phyloP scores from a whole-genome alignment of 35 echinoderm and acorn worm species.

The Ophiothrix spiculata region DNA sequence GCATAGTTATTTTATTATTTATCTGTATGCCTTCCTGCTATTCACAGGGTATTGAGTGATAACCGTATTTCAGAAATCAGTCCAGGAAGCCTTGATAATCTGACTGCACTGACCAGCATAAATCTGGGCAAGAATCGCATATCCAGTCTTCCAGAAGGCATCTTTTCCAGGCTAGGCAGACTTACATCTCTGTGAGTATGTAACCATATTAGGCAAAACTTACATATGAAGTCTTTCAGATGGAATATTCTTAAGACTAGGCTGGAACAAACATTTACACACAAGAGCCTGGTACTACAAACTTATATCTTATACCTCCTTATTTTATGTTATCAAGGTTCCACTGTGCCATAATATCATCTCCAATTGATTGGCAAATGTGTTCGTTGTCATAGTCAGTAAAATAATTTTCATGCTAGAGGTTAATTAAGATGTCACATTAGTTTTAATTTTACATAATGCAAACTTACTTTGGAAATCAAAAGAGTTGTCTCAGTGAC shows the following conservation, averaged over 20 bases:
- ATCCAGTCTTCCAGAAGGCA: neutral
- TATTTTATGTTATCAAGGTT: too few relatives aligned
- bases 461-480: neutral
- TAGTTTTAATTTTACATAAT: neutral
- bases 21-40: neutral
- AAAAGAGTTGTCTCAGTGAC: neutral
- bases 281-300: too few relatives aligned
- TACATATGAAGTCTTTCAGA: too few relatives aligned
- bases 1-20: neutral
- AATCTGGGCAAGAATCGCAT: slow-evolving; percentile 44
- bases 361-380: too few relatives aligned
- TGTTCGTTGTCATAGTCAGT: too few relatives aligned
- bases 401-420: too few relatives aligned
- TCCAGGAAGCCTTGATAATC: slow-evolving; percentile 15
- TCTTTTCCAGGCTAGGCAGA: slow-evolving; percentile 10
- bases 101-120: slow-evolving; percentile 15
- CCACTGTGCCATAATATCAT: too few relatives aligned
- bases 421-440: too few relatives aligned
- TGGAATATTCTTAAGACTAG: too few relatives aligned
- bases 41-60: slow-evolving; percentile 29
- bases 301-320: too few relatives aligned
- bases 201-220: too few relatives aligned
- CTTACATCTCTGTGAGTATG: slow-evolving; percentile 7
- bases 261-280: too few relatives aligned
- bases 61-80: slow-evolving; percentile 13